phyloP scores from a whole-genome alignment of 2,888 invertebrate species.

The Ectemnius continuus region DNA sequence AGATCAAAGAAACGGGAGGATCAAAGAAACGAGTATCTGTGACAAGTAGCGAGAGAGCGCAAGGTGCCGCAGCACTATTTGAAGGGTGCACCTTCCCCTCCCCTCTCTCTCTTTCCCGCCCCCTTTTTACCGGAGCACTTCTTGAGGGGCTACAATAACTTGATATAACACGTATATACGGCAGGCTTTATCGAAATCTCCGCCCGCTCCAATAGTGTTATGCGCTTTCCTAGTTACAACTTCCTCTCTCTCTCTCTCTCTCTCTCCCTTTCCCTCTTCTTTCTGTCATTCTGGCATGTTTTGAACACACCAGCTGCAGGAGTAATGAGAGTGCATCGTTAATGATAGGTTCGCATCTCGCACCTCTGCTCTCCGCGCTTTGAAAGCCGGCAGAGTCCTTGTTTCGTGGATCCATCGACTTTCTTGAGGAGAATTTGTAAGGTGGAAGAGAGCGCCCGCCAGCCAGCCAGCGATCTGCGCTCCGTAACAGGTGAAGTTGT shows the following conservation, averaged over 20 bases:
- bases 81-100: constrained; percentile 39
- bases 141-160: background rate
- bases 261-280: background rate
- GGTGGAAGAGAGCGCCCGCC: too few relatives aligned
- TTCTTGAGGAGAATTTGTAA: too few relatives aligned
- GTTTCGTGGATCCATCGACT: too few relatives aligned
- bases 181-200: background rate
- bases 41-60: constrained; percentile 59
- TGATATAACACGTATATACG: constrained; percentile 1
- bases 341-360: too few relatives aligned
- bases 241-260: too few relatives aligned
- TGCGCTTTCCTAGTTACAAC: background rate
- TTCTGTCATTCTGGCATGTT: too few relatives aligned
- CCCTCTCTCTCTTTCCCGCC: constrained; percentile 25
- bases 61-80: constrained; percentile 32
- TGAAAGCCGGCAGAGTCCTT: too few relatives aligned
- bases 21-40: constrained; percentile 66
- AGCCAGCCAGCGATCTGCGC: too few relatives aligned
- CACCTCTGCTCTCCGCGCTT: too few relatives aligned
- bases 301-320: too few relatives aligned
- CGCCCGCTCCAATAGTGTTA: background rate
- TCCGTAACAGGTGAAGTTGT: too few relatives aligned
- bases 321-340: too few relatives aligned
- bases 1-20: constrained; percentile 65
- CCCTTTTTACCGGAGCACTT: background rate